Evolutionary conservation across 2,888 invertebrate genomes (phyloP), one percentile per base, ranked within the genome.

Genomic region (Tiphia femorata): DNA sequence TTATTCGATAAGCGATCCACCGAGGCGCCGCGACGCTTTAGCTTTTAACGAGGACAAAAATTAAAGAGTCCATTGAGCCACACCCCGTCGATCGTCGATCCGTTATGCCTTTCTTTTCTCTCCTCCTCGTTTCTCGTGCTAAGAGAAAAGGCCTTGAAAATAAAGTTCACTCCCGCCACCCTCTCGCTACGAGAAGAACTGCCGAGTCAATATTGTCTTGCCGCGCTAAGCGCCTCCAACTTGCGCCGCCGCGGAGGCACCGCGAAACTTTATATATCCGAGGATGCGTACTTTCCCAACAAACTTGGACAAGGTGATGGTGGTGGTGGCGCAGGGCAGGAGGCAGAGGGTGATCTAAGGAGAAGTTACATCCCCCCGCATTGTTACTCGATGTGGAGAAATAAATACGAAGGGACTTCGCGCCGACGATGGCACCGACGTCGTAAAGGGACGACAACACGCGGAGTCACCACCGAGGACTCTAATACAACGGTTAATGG

Each of bases 111-210:
- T n/a, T n/a, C n/a, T n/a, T n/a, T n/a, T n/a, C n/a, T n/a, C n/a
- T n/a, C n/a, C n/a, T n/a, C n/a, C n/a, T n/a, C n/a, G n/a, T n/a
- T n/a, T n/a, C n/a, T n/a, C n/a, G n/a, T n/a, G n/a, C n/a, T n/a
- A n/a, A n/a, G 59, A 65, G 54, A 44, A 38, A 47, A 61, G 64
- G 50, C 60, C 72, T 68, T 72, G 71, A 65, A n/a, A 62, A 70
- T 72, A 72, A 70, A 70, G 72, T 68, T 64, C 20, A 37, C 49
- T 46, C 58, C 43, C 58, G 52, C 23, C 27, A 14, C 10, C 30
- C 17, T 19, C 10, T 10, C 17, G 42, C 16, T 7, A 23, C 12
- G 52, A 48, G 50, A 53, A 68, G 59, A 48, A 59, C 61, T 58
- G 49, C 49, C 57, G 16, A 61, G 67, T 53, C 64, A 69, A 69